Base-by-base conservation (phyloP, 2,888 invertebrate species). In the Abscondita cerata region DNA sequence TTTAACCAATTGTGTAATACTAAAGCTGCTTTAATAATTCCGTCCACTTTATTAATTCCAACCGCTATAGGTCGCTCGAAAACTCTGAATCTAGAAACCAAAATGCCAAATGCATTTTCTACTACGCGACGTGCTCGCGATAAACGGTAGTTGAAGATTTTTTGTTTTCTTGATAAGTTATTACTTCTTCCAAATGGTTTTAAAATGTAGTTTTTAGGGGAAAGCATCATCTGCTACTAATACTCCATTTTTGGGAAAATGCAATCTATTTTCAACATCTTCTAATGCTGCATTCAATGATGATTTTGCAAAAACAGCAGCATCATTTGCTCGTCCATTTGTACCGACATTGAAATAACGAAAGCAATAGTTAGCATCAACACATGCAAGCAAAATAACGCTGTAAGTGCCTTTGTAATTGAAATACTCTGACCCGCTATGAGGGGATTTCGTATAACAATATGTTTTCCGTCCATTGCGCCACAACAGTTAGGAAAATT, bases 1-100 rank as follows among this genome's bases (percentile, higher is more conserved):
- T 61, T 55, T 52, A 67, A 55, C 65, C 62, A 67, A 59, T 67
- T 67, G 40, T 61, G 61, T 57, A 66, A 62, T 61, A 18, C 9
- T 33, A 31, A 51, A 36, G 16, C 34, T 13, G 51, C 36, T 16
- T 34, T 51, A 34, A 62, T 44, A 57, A 62, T 59, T 47, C 9
- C 15, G 5, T 65, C 59, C 36, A 52, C 52, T 47, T 61, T 66
- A 25, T 31, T 36, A 53, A 61, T 54, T 57, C 48, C 52, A 6
- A 64, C 50, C 38, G 50, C 58, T 20, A 52, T 50, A 34, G 54
- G 53, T 53, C 58, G 40, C 38, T 64, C 50, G 58, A 64, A 62
- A 16, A 58, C 53, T 41, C 38, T 59, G 46, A 59, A 63, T 51
- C 51, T 15, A 55, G 48, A 47, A 48, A 59, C 41, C 41, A 18